Evolutionary conservation across 2,888 invertebrate species (phyloP), one percentile per base, ranked within the genome.

Genomic region (Callyntrura guangdongensis): DNA sequence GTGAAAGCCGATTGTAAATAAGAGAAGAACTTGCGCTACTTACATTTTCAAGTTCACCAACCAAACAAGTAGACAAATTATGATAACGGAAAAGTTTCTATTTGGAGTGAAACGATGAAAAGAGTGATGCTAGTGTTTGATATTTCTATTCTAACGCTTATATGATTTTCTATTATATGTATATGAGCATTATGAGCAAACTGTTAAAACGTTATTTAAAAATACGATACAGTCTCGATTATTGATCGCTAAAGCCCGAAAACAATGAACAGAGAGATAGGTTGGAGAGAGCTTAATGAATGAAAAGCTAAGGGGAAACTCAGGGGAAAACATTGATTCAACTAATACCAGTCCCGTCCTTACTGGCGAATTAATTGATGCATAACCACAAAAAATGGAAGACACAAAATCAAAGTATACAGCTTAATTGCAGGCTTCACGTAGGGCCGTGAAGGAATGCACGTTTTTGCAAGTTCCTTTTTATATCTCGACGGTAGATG

Each of bases 71-170:
- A 22, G 14, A 4, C 25, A n/a, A 67, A 27, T 67, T 14, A 72
- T 36, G 17, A 72, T 53, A n/a, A 53, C 45, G 72, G 17, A 36
- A 36, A 69, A 17, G 17, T 36, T n/a, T 36, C 69, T n/a, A 69
- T 8, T 69, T 36, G 2, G 25, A 69, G 12, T 69, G 69, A 69
- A 69, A 69, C 0, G 20, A 61, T 17, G 0, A 36, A 36, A 20
- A 36, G 69, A 3, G n/a, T 69, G 69, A 69, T 0, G 36, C 4
- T 0, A 61, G 61, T n/a, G 61, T 17, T 17, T 1, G 8, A 61
- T 61, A 20, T 61, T 20, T 20, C n/a, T 61, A 61, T 8, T n/a
- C n/a, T 9, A 53, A 2, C 36, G 6, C 36, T 6, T 4, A 36
- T 36, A 36, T 36, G 36, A 36, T 36, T 6, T 36, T 6, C 36